Evolutionary conservation across 2,113 vertebrate genomes (phyloP).

Genomic region (Myrmecobius fasciatus): DNA sequence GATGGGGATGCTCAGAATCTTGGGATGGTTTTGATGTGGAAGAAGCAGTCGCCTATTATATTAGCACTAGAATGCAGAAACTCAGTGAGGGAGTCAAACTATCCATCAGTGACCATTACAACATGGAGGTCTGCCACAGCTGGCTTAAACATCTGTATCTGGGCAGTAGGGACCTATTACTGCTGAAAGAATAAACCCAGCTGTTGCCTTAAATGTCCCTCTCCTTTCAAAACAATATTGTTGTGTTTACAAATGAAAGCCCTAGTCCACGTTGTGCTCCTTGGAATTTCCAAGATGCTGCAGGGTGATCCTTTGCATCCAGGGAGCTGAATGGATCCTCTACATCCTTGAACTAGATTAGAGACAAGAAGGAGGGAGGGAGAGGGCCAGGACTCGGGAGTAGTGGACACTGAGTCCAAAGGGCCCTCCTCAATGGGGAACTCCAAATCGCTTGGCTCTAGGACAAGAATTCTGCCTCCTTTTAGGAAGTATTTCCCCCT

Average conservation of each 20-base stretch:
- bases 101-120: neutral
- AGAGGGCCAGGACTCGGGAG: neutral
- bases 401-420: neutral
- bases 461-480: neutral
- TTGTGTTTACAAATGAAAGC: neutral
- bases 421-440: neutral
- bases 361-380: neutral
- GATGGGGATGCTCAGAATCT: neutral
- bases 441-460: neutral
- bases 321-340: neutral
- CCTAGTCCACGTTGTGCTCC: neutral
- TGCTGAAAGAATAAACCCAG: neutral
- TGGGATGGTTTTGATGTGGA: neutral
- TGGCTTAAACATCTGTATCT: neutral
- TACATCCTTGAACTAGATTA: neutral
- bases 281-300: neutral
- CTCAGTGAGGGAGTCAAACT: neutral
- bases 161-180: neutral
- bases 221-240: neutral
- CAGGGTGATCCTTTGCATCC: conserved; percentile 8
- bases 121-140: neutral
- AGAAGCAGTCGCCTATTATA: neutral
- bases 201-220: neutral
- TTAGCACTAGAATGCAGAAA: neutral
- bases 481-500: neutral